These are phyloP conservation scores for Chrysemys picta DNA, from an alignment of 2,113 vertebrate species.

Conservation along the genomic window DNA sequence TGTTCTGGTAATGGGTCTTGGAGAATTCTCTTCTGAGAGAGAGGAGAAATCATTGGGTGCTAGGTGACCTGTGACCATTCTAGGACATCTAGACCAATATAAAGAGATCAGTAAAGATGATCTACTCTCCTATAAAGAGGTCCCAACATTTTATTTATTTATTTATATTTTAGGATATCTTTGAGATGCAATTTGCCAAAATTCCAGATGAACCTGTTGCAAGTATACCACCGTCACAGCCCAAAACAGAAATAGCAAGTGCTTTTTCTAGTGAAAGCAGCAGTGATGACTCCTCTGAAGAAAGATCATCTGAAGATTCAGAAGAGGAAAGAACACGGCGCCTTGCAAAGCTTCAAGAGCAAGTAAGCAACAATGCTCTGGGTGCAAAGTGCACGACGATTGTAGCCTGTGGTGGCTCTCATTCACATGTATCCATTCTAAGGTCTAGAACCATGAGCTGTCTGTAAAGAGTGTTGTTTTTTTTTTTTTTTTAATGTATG, in stretches of 20 bases:
- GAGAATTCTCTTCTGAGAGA: neutral
- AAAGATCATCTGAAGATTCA: conserved; percentile 78
- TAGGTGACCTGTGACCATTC: neutral
- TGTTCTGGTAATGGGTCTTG: neutral
- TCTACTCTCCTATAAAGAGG: neutral
- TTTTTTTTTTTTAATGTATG: neutral
- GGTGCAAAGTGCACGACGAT: neutral
- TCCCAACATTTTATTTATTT: neutral
- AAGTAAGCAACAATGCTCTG: conserved; percentile 72
- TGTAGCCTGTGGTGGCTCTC: neutral
- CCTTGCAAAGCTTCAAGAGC: conserved; percentile 83
- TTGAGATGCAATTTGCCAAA: conserved; percentile 88
- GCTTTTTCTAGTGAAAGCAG: conserved; percentile 73
- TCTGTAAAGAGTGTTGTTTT: neutral
- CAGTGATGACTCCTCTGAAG: conserved; percentile 79
- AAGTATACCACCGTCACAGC: neutral
- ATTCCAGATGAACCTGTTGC: conserved; percentile 81
- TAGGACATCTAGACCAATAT: neutral
- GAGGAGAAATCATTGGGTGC: neutral
- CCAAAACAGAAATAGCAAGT: conserved; percentile 22
- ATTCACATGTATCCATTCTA: neutral
- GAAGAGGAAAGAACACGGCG: conserved; percentile 73
- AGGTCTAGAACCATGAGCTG: neutral
- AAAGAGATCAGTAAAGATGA: neutral
- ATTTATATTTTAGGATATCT: conserved; percentile 87